Conservation (phyloP, 2,888 invertebrate species). For the Resseliella maxima region DNA sequence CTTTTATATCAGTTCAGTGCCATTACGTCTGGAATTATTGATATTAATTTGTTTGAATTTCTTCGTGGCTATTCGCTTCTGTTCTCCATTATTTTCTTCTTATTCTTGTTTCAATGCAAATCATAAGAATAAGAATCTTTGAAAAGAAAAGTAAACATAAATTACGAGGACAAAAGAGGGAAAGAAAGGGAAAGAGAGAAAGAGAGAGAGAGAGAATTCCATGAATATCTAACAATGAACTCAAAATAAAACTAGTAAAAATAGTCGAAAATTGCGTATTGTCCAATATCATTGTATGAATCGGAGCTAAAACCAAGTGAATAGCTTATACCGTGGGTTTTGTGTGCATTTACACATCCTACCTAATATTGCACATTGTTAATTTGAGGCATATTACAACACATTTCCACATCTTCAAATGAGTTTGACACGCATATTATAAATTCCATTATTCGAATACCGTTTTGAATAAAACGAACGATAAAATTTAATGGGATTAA, state of each 20-base stretch:
- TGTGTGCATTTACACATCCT: background rate
- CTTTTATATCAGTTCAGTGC: background rate
- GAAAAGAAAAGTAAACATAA: no score
- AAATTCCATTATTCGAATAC: slow-evolving; percentile 2
- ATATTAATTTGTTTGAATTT: slow-evolving; percentile 45
- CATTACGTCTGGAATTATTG: slow-evolving; percentile 49
- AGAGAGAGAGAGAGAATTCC: no score
- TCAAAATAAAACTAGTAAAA: background rate
- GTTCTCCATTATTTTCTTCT: no score
- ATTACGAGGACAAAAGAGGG: no score
- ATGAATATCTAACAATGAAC: slow-evolving; percentile 1
- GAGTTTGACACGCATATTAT: slow-evolving; percentile 41
- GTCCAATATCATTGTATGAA: slow-evolving; percentile 30
- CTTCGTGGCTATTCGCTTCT: slow-evolving; percentile 21
- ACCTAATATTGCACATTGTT: background rate
- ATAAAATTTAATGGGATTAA: slow-evolving; percentile 45
- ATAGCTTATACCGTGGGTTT: slow-evolving; percentile 12
- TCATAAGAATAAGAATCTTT: no score
- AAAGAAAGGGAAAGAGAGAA: no score
- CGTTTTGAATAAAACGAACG: background rate
- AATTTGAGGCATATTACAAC: slow-evolving; percentile 33
- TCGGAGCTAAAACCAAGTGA: background rate
- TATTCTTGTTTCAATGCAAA: no score
- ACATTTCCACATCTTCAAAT: background rate
- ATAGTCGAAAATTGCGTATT: slow-evolving; percentile 25